phyloP scores from a whole-genome alignment of 2,113 vertebrate species.

The Tachycineta bicolor region DNA sequence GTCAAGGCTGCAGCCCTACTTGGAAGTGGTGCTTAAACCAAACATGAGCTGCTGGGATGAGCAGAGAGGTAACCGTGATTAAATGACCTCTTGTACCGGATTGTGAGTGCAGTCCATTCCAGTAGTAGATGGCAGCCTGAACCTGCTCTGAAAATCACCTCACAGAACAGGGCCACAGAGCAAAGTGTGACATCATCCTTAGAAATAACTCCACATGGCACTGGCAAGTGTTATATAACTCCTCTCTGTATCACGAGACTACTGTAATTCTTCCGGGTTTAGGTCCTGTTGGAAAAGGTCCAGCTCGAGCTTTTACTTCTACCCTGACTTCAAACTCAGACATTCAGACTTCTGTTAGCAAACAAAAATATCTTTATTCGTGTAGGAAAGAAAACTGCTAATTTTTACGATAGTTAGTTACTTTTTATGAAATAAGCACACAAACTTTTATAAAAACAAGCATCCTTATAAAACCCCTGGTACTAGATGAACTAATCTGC shows the following conservation, averaged over 20 bases:
- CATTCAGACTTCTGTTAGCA: not conserved
- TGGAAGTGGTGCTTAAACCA: not conserved
- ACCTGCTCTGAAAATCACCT: not conserved
- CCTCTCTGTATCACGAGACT: constrained; percentile 13
- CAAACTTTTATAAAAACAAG: not conserved
- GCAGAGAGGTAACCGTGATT: not conserved
- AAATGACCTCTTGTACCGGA: not conserved
- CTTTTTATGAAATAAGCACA: not conserved
- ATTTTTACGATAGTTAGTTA: not conserved
- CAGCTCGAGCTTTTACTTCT: constrained; percentile 50
- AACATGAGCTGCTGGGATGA: not conserved
- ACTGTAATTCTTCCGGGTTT: constrained; percentile 43
- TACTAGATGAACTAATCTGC: not conserved
- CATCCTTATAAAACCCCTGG: not conserved
- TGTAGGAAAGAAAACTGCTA: not conserved
- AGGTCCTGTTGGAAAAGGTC: constrained; percentile 65
- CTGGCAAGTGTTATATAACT: constrained; percentile 34
- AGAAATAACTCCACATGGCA: constrained; percentile 1
- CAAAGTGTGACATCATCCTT: not conserved
- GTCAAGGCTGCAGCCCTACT: not conserved
- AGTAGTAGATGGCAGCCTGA: not conserved
- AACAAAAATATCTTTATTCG: not conserved
- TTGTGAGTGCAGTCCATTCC: not conserved
- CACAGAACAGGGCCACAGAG: not conserved
- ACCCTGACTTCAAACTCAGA: not conserved